Evolutionary conservation across 2,888 invertebrate species (phyloP), one percentile per base, ranked within the genome.

Genomic region (Cosmopolites sordidus): DNA sequence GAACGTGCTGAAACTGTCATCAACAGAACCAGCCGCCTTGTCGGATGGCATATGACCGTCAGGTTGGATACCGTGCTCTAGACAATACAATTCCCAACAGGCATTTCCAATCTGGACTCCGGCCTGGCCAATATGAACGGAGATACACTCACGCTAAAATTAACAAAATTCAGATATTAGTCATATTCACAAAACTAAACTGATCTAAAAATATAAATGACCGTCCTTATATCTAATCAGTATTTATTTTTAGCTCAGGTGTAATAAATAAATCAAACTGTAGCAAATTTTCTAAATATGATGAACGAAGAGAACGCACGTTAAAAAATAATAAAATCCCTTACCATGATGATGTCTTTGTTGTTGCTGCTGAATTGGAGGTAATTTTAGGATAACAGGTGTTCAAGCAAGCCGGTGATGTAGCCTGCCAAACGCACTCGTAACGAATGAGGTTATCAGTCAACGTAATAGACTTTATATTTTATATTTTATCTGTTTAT

Each of bases 1-100:
- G 81, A 90, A 90, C 51, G 89, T 95, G 78, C 92, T 94, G 81
- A 92, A 95, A 52, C 91, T 91, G 76, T 93, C 92, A 70, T 95
- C 94, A 48, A 90, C 89, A 58, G 89, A 88, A 40, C 91, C 91
- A 60, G 90, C 82, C 69, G 88, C 61, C 40, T 63, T 63, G 51
- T 63, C 62, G 30, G 62, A 62, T 14, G 93, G 93, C 91, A 92
- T 92, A 77, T 90, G 87, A 64, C 92, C 92, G 75, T 92, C 90
- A 62, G 91, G 91, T 78, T 91, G 90, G 78, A 92, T 92, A 65
- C 89, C 89, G 75, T 89, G 89, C 76, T 89, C 89, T 71, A 89
- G 77, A 75, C 89, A 89, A 76, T 89, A 89, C 62, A 89, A 77
- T 72, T 89, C 89, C 89, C 89, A 89, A 76, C 89, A 89, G 76